phyloP scores from a whole-genome alignment of 2,797 vertebrate species.

The Petrocephalus sullivani region DNA sequence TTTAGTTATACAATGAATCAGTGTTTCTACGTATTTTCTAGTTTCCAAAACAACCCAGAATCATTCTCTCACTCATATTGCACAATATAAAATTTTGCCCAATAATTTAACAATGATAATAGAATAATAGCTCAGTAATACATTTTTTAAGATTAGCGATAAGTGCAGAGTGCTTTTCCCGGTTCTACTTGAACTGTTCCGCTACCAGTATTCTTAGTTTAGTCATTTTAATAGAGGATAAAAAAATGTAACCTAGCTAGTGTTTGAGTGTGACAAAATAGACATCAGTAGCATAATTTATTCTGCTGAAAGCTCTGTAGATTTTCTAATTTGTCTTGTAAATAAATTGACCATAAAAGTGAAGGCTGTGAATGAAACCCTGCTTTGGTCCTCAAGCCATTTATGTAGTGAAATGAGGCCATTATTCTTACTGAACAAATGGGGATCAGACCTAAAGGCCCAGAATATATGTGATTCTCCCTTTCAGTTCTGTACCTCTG shows the following conservation, averaged over 20 bases:
- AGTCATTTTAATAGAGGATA: neutral
- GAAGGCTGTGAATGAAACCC: neutral
- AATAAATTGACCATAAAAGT: conserved; percentile 1
- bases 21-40: neutral
- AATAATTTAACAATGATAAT: neutral
- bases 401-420: neutral
- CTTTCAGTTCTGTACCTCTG: neutral
- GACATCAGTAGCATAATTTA: neutral
- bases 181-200: neutral
- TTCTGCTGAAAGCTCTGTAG: neutral
- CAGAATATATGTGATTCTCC: neutral
- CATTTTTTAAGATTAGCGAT: neutral
- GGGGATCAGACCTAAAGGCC: neutral
- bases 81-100: neutral
- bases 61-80: neutral
- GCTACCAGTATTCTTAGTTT: neutral
- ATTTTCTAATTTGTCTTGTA: conserved; percentile 1
- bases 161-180: neutral
- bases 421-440: neutral
- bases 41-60: neutral
- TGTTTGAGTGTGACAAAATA: neutral
- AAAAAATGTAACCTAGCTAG: neutral
- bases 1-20: neutral
- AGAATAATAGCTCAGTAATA: neutral
- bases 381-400: neutral